Evolutionary conservation across 2,113 vertebrate species (phyloP).

Genomic region (Paramisgurnus dabryanus): DNA sequence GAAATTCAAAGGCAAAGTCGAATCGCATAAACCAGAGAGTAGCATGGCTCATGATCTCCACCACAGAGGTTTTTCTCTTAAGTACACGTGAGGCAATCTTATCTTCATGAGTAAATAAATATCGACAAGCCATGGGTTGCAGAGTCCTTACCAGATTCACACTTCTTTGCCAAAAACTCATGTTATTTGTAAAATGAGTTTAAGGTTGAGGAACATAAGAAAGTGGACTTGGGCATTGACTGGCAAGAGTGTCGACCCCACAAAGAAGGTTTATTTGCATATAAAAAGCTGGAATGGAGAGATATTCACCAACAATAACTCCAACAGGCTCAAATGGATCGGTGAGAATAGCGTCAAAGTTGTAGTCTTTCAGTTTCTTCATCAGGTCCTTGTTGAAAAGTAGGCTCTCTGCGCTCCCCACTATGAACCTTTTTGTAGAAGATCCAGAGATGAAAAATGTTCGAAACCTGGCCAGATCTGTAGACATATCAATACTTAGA

Average conservation of each 20-base stretch:
- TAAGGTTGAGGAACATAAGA: conserved; percentile 65
- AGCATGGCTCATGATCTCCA: conserved; percentile 64
- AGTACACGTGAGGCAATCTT: conserved; percentile 64
- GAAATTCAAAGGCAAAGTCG: conserved; percentile 76
- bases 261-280: conserved; percentile 66
- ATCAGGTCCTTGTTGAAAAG: conserved; percentile 64
- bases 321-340: conserved; percentile 71
- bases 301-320: conserved; percentile 65
- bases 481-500: conserved; percentile 7
- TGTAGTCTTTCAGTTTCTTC: conserved; percentile 58
- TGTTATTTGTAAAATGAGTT: conserved; percentile 56
- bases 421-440: accelerated
- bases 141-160: conserved; percentile 64
- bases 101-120: conserved; percentile 28
- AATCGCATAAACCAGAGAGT: conserved; percentile 71
- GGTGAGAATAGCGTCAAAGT: conserved; percentile 71
- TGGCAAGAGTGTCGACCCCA: conserved; percentile 54
- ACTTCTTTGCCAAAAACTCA: conserved; percentile 66
- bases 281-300: conserved; percentile 70
- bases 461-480: conserved; percentile 48
- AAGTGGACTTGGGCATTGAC: conserved; percentile 65
- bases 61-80: conserved; percentile 56
- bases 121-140: conserved; percentile 35
- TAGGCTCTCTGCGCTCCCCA: conserved; percentile 54
- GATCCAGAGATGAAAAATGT: not conserved